phyloP scores from a whole-genome alignment of 2,113 vertebrate genomes.

The Mustelus asterias region DNA sequence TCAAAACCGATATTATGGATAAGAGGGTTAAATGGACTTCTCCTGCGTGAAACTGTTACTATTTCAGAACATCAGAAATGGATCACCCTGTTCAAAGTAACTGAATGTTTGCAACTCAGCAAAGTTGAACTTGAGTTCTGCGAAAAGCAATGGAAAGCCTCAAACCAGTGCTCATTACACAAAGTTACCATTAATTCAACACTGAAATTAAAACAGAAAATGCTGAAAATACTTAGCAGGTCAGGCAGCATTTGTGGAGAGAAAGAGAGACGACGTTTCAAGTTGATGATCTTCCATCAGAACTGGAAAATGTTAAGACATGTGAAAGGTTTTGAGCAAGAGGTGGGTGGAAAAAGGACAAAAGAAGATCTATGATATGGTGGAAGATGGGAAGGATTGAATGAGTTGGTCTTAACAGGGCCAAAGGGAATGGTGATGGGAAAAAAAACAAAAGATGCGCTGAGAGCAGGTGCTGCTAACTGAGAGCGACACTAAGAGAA shows the following conservation, averaged over 20 bases:
- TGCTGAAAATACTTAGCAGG: neutral
- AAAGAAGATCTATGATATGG: neutral
- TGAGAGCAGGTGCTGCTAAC: neutral
- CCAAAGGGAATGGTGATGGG: neutral
- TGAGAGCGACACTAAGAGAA: neutral
- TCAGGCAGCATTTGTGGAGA: neutral
- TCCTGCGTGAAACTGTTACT: neutral
- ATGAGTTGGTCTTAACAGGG: neutral
- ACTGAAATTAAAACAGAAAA: neutral
- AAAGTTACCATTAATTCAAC: neutral
- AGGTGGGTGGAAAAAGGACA: neutral
- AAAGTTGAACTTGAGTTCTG: neutral
- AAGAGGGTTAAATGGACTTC: too few relatives aligned
- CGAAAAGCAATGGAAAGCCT: neutral
- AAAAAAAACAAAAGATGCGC: neutral
- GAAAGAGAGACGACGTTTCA: too few relatives aligned
- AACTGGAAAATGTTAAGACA: too few relatives aligned
- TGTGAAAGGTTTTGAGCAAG: neutral
- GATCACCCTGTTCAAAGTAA: neutral
- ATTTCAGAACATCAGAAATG: neutral
- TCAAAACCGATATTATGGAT: neutral
- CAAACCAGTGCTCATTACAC: neutral
- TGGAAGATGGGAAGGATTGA: neutral
- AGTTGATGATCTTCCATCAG: too few relatives aligned
- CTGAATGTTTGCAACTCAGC: neutral